These are phyloP conservation scores for Rhea americana DNA, from an alignment of 2,113 vertebrate genomes.

Conservation along the genomic window DNA sequence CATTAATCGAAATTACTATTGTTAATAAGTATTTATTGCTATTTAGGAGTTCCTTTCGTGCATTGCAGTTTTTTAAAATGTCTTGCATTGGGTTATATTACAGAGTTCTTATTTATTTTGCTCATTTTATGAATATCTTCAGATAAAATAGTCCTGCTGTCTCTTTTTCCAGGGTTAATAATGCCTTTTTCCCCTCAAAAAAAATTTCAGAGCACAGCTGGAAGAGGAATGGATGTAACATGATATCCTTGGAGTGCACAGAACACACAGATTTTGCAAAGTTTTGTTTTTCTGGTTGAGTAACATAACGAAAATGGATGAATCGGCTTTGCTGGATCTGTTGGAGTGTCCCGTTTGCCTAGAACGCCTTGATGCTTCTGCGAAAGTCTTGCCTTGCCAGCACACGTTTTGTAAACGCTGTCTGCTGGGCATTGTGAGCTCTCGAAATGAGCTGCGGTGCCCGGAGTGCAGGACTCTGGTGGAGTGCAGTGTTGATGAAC, in stretches of 20 bases:
- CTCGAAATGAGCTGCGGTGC: conserved; percentile 93
- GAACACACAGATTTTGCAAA: conserved; percentile 44
- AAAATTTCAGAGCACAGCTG: conserved; percentile 71
- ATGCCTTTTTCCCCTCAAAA: conserved; percentile 25
- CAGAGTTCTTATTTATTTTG: background rate
- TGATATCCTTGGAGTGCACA: conserved; percentile 74
- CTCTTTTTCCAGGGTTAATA: background rate
- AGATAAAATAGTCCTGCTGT: background rate
- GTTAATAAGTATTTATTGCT: background rate
- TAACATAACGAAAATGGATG: conserved; percentile 86
- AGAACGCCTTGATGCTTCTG: conserved; percentile 94
- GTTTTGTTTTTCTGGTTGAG: conserved; percentile 40
- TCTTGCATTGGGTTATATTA: background rate
- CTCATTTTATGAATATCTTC: background rate
- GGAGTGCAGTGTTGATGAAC: conserved; percentile 91
- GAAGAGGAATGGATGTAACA: conserved; percentile 93
- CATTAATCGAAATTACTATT: background rate
- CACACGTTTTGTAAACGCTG: conserved; percentile 97
- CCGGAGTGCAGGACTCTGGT: conserved; percentile 96
- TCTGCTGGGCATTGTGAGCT: conserved; percentile 92
- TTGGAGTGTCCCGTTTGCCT: conserved; percentile 97
- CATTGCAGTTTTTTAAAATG: background rate
- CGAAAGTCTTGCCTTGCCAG: conserved; percentile 97
- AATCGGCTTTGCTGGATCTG: conserved; percentile 94
- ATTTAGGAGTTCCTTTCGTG: background rate